These are phyloP conservation scores for Laterallus jamaicensis DNA, from an alignment of 2,113 vertebrate genomes.

Conservation along the genomic window DNA sequence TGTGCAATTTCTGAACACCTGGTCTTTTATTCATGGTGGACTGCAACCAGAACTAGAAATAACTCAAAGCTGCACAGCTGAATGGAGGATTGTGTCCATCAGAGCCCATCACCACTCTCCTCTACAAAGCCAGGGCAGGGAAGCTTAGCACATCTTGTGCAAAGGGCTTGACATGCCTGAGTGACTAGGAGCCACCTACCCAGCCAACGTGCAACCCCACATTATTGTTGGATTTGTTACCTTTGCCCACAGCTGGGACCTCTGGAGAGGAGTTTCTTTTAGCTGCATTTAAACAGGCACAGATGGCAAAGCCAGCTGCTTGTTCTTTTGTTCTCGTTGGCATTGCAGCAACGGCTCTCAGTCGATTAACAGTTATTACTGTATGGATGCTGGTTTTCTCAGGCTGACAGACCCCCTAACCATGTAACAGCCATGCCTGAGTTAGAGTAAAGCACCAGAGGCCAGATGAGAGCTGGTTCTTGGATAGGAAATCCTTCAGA, in stretches of 20 bases:
- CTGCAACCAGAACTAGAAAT: neutral
- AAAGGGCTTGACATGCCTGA: fast-evolving
- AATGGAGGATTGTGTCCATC: neutral
- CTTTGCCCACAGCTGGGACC: neutral
- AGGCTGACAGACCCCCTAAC: neutral
- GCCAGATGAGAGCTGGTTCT: neutral
- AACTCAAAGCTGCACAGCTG: neutral
- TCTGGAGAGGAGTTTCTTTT: neutral
- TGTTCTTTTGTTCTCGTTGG: neutral
- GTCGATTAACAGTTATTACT: neutral
- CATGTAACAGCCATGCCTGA: neutral
- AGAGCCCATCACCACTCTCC: neutral
- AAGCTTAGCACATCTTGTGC: neutral
- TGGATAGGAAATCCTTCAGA: neutral
- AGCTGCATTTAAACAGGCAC: neutral
- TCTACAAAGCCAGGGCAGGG: neutral
- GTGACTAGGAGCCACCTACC: neutral
- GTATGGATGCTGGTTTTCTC: neutral
- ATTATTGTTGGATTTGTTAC: neutral
- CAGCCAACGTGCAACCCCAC: neutral
- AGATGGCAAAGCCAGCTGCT: conserved; percentile 29
- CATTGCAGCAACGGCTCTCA: neutral
- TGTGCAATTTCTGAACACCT: fast-evolving
- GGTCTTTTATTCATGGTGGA: neutral
- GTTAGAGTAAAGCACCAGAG: neutral